Percentiles rank a stretch among this genome's conserved stretches.
phyloP scores from a whole-genome alignment of 2,797 vertebrate species.

The Poeciliopsis presidionis region DNA sequence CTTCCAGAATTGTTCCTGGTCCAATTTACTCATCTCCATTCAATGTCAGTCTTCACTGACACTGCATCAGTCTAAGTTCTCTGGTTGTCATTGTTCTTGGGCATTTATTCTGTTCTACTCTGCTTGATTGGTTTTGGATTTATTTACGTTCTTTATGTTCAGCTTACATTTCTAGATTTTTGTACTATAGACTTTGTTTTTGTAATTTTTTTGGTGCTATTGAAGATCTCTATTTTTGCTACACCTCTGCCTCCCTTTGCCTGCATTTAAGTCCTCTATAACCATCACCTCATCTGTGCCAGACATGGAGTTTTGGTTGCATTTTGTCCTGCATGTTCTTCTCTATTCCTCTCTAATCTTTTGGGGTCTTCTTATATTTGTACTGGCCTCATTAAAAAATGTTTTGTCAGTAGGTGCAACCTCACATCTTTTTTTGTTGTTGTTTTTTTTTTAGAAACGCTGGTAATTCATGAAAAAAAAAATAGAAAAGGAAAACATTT shows the following conservation, averaged over 20 bases:
- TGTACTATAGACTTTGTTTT: background rate
- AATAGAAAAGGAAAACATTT: background rate
- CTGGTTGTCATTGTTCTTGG: background rate
- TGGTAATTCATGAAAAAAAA: background rate
- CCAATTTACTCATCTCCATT: background rate
- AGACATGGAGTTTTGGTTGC: slow-evolving; percentile 10
- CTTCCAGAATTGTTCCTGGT: background rate
- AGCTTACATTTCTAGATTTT: background rate
- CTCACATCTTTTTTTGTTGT: background rate
- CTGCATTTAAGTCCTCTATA: background rate
- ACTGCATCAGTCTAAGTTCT: background rate
- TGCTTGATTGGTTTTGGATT: background rate
- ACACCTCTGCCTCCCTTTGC: background rate
- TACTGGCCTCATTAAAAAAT: slow-evolving; percentile 43
- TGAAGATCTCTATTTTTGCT: background rate
- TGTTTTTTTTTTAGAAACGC: background rate
- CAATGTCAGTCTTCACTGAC: background rate
- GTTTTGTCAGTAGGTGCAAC: slow-evolving; percentile 49
- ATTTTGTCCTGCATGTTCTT: slow-evolving; percentile 38
- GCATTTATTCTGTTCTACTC: background rate
- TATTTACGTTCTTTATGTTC: background rate
- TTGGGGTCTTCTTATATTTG: slow-evolving; percentile 52
- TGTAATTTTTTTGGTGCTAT: background rate
- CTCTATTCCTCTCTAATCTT: slow-evolving; percentile 39
- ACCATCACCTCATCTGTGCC: background rate